Evolutionary conservation across 92 coral and sea anemone species (phyloP).

Genomic region (Phenganax stokvisi): DNA sequence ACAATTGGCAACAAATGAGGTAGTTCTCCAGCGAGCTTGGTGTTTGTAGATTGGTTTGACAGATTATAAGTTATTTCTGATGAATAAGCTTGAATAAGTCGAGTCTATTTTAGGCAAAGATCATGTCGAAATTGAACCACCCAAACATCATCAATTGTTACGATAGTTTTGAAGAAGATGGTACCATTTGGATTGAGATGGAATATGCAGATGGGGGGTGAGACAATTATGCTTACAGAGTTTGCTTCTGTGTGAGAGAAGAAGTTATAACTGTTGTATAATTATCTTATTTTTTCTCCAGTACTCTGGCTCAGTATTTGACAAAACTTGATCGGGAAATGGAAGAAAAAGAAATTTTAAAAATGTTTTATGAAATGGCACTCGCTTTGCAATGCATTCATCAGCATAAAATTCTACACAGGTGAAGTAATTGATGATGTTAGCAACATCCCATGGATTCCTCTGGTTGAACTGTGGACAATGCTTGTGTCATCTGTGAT

Average conservation of each 20-base stretch:
- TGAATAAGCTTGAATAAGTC: neutral
- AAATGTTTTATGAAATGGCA: conserved; percentile 83
- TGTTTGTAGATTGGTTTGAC: neutral
- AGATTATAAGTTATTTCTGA: neutral
- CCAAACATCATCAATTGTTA: conserved; percentile 95
- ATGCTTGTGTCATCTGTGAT: neutral
- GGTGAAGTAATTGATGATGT: conserved; percentile 38
- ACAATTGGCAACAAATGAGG: conserved; percentile 99
- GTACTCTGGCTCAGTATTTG: conserved; percentile 86
- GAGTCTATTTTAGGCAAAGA: conserved; percentile 65
- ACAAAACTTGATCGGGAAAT: conserved; percentile 75
- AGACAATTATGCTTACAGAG: neutral
- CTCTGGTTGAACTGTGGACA: neutral
- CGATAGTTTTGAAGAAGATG: conserved; percentile 98
- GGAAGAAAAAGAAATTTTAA: conserved; percentile 87
- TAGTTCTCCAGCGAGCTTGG: neutral
- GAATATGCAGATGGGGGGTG: conserved; percentile 99
- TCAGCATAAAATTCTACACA: conserved; percentile 81
- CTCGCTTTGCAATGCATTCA: conserved; percentile 93
- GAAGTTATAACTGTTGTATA: neutral
- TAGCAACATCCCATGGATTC: neutral
- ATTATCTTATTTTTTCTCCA: conserved; percentile 14
- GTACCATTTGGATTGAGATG: conserved; percentile 98
- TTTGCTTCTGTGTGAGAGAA: neutral
- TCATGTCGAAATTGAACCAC: conserved; percentile 86